Base-by-base conservation (phyloP, 2,113 vertebrate species). In the Porphyrio hochstetteri region DNA sequence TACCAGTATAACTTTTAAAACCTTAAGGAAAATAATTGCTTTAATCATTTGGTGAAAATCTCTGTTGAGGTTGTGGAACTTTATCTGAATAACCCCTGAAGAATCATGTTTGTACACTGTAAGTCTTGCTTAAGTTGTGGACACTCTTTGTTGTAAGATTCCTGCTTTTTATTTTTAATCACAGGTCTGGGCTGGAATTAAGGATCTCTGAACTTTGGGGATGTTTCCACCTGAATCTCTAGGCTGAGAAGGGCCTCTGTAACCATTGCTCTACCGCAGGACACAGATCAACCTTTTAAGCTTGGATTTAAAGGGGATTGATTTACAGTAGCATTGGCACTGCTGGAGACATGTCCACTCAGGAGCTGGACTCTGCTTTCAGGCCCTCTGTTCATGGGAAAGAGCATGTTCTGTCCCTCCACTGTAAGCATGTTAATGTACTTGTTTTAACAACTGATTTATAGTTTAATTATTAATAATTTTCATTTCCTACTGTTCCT, bases 71-170 rank as follows among this genome's bases (percentile, higher is more conserved):
- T 29, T 35, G 14, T 35, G 29, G 35, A 79, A 38, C 23, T 81
- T 75, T 33, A 14, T 36, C 38, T 19, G 13, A 65, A 1, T 40
- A 52, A 81, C 9, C 63, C 24, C 52, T 63, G 42, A 59, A 68
- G 56, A 19, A 12, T 55, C 2, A 1, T 29, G 16, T 65, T n/a
- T 2, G 0, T 67, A 7, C 0, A 0, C 21, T 61, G 15, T 42
- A 40, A 50, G 19, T 31, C 10, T n/a, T 71, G 6, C 46, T 92
- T 76, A 68, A 75, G 29, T 50, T 24, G 68, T 55, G 29, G 9
- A 10, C 16, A 8, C 7, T 60, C 92, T 95, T 80, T 65, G n/a
- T 65, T 44, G 5, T 70, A 48, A 75, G 31, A 17, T 16, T 74
- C 68, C 17, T 52, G 31, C 40, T 57, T 68, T 86, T 67, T 53